Base-by-base conservation (phyloP, 2,797 vertebrate species). In the Salmo trutta region DNA sequence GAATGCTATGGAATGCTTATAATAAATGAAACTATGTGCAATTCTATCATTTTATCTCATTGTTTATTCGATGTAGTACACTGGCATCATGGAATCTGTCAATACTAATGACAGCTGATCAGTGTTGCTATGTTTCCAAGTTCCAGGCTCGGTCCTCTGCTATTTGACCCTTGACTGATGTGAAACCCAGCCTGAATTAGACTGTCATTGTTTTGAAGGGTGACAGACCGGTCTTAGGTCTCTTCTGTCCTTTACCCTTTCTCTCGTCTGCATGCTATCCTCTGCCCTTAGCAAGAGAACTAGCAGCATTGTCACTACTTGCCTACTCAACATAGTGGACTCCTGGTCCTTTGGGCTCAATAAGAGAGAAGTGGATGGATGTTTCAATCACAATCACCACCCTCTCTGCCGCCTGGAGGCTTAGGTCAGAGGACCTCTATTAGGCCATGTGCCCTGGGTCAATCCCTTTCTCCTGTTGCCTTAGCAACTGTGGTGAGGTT, bases 211-310 rank as follows among this genome's bases (percentile, higher is more conserved):
- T 75, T 73, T 86, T 76, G 82, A 85, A 78, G 79, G 76, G 81
- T 87, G 84, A 85, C 87, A 82, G 77, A 71, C 62, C 73, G 76
- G 74, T 59, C 74, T 76, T 87, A 85, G 88, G 81, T 81, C 65
- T 15, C 17, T 70, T 82, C 47, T 62, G 15, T 64, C 56, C 47
- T 75, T 47, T 47, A 47, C 10, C 10, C 41, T 47, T 47, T 56
- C 73, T 83, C 78, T 77, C 54, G 5, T 16, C 4, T 4, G 17
- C 71, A 83, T 62, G 16, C 36, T 1, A 76, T 81, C 71, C 1
- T 72, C 78, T 8, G 31, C 64, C 70, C 66, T 76, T 82, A 77
- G 21, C 81, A 82, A 82, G 73, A 85, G 83, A 74, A 27, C 77
- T 76, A 72, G 71, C 71, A 31, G 72, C 71, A 47, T 83, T 88